These are phyloP conservation scores for Danio kyathit DNA, from an alignment of 2,797 vertebrate species.

Conservation along the genomic window DNA sequence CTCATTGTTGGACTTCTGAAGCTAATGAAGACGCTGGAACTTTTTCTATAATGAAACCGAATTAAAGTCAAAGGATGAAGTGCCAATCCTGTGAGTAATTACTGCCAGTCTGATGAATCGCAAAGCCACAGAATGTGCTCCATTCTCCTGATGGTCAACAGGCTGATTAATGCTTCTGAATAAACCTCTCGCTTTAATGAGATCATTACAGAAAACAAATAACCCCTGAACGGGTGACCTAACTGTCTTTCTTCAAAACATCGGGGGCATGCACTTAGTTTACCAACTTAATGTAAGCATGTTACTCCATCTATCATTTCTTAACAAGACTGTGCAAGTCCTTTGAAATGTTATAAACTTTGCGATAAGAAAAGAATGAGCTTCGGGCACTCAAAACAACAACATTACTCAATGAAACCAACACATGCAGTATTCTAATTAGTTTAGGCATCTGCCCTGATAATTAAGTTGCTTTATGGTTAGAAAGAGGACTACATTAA, in stretches of 20 bases:
- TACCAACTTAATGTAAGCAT: conserved; percentile 23
- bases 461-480: neutral
- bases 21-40: conserved; percentile 54
- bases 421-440: neutral
- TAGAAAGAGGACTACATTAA: too few relatives aligned
- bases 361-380: neutral
- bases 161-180: conserved; percentile 64
- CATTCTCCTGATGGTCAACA: conserved; percentile 50
- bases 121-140: conserved; percentile 52
- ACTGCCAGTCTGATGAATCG: conserved; percentile 58
- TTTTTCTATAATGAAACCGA: conserved; percentile 60
- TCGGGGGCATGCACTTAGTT: conserved; percentile 27
- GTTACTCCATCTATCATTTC: conserved; percentile 17
- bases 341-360: conserved; percentile 21
- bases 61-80: conserved; percentile 62
- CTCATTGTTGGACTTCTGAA: conserved; percentile 51
- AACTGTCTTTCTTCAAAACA: conserved; percentile 37
- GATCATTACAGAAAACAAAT: conserved; percentile 54
- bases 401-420: conserved; percentile 8
- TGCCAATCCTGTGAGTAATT: conserved; percentile 68
- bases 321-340: conserved; percentile 1
- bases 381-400: neutral
- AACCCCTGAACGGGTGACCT: conserved; percentile 35
- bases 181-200: conserved; percentile 64
- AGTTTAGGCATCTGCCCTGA: neutral